These are phyloP conservation scores for Hydrochoerus hydrochaeris DNA, from an alignment of 2,113 vertebrate genomes.

Conservation along the genomic window DNA sequence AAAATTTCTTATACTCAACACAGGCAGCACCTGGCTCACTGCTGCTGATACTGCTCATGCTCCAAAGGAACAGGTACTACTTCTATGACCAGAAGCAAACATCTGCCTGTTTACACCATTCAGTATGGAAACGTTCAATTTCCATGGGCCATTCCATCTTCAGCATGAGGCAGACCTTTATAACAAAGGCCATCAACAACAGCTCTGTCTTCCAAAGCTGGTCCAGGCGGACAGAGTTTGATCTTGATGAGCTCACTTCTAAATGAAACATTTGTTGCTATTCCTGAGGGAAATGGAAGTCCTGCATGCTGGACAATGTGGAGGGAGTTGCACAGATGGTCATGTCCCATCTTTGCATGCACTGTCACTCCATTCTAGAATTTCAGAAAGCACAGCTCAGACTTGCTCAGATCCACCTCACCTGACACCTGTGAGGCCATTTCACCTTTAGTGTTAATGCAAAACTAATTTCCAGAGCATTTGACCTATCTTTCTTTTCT, in stretches of 20 bases:
- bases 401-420: not conserved
- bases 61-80: not conserved
- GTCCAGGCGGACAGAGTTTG: not conserved
- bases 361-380: not conserved
- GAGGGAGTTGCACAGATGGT: not conserved
- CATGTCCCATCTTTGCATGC: not conserved
- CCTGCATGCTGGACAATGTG: not conserved
- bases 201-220: not conserved
- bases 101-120: not conserved
- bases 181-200: not conserved
- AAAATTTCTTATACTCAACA: not conserved
- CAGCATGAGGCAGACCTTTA: not conserved
- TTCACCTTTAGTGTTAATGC: not conserved
- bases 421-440: too few relatives aligned
- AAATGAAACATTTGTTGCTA: not conserved
- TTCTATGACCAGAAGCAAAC: not conserved
- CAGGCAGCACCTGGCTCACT: not conserved
- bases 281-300: not conserved
- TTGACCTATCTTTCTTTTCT: not conserved
- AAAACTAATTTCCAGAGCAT: not conserved
- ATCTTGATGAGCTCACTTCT: not conserved
- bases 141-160: not conserved
- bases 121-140: not conserved
- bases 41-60: accelerated
- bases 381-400: not conserved